These are phyloP conservation scores for Melanerpes aurifrons DNA, from an alignment of 2,113 vertebrate genomes.

Conservation along the genomic window DNA sequence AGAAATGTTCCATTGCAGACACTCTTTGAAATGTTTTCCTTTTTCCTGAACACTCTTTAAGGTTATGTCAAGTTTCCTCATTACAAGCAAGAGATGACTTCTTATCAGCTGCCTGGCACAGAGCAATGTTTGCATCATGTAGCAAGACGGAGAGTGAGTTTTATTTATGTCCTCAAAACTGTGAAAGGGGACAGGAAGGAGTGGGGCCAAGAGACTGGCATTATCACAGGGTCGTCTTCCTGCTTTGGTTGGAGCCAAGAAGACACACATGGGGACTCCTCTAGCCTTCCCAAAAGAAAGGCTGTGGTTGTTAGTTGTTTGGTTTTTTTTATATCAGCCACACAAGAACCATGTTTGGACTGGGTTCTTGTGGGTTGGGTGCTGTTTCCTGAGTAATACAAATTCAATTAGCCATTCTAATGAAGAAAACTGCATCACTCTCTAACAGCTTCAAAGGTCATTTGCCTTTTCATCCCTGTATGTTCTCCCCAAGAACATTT, in stretches of 20 bases:
- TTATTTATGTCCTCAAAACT: not conserved
- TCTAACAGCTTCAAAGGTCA: not conserved
- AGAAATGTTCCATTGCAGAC: not conserved
- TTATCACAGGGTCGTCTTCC: not conserved
- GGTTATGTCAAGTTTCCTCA: not conserved
- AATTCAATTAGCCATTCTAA: not conserved
- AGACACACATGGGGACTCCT: rapidly evolving
- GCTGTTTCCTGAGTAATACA: not conserved
- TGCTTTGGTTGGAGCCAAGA: not conserved
- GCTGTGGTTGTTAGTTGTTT: too few species aligned
- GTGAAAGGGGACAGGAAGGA: not conserved
- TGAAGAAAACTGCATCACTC: not conserved
- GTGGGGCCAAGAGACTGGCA: not conserved
- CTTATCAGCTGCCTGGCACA: not conserved
- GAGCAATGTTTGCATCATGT: not conserved
- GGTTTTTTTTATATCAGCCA: not conserved
- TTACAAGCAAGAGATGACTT: not conserved
- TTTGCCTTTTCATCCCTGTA: not conserved
- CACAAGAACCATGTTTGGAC: not conserved
- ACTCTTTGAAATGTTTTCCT: conserved; percentile 2
- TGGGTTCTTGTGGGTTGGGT: not conserved
- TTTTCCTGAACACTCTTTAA: not conserved
- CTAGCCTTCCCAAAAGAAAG: not conserved
- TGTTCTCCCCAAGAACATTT: not conserved
- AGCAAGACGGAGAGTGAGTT: not conserved